Base-by-base conservation (phyloP, 2,888 invertebrate genomes). In the Dysmachus trigonus region DNA sequence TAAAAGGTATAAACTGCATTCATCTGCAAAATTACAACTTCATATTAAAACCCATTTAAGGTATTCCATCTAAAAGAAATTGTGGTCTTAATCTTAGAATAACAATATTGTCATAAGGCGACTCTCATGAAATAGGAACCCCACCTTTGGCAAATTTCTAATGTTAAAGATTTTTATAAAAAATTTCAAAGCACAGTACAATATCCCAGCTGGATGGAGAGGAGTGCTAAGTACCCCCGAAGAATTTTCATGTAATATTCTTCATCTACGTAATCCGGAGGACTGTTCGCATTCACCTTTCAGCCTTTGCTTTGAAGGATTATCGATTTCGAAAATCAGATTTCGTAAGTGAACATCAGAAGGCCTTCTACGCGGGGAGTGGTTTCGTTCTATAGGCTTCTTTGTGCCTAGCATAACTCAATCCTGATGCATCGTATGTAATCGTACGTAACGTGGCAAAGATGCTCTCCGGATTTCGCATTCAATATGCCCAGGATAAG, bases 301-400 rank as follows among this genome's bases (percentile, higher is more conserved):
- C 47, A 79, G 47, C 51, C 82, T 85, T 87, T 72, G 47, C 87
- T 87, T 87, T 87, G 87, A 86, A 71, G 76, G 81, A 83, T 79
- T 74, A 85, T 87, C 83, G 87, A 87, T 87, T 86, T 51, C 33
- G 72, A 30, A 87, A 87, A 87, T 87, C 85, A 83, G 87, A 87
- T 85, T 83, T 87, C 81, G 82, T 74, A 86, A 83, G 76, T 86
- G 82, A 86, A 82, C 73, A 86, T 76, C 79, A 72, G 53, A 83
- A 76, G 33, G 13, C 72, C 72, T 53, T 33, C 22, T 22, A 18
- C 1, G 15, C 2, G 38, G 5, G 47, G 30, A 30, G 51, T 73
- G 84, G 47, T 47, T 35, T 79, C 35, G 51, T 41, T n/a, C 62
- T 62, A 51, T 79, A 30, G 41, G n/a, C n/a, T 82, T 82, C 76